Conservation (phyloP, 2,797 vertebrate species). For the Picus viridis region DNA sequence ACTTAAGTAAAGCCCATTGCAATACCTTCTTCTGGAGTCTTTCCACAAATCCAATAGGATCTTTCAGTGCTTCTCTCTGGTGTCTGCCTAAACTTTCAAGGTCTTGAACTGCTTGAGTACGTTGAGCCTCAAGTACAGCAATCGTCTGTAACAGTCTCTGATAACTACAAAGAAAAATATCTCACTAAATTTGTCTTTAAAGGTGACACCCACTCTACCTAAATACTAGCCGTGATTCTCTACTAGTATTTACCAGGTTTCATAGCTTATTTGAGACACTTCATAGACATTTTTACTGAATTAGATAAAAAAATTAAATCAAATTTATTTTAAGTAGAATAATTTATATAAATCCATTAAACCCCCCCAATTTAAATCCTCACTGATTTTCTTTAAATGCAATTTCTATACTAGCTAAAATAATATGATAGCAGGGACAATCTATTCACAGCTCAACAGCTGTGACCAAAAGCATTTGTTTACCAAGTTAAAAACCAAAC, state of each 20-base stretch:
- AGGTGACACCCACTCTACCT: conserved; percentile 37
- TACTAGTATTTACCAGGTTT: conserved; percentile 52
- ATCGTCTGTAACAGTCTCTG: conserved; percentile 99
- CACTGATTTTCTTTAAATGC: background rate
- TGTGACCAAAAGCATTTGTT: background rate
- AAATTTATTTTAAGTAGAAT: conserved; percentile 33
- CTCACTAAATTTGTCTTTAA: conserved; percentile 70
- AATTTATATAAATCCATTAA: background rate
- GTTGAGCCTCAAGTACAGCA: conserved; percentile 96
- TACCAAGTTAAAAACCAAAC: background rate
- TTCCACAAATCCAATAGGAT: conserved; percentile 96
- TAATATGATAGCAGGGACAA: background rate
- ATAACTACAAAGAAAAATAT: conserved; percentile 87
- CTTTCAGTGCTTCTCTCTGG: conserved; percentile 90
- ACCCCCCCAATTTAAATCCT: background rate
- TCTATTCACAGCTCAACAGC: background rate
- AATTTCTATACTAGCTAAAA: background rate
- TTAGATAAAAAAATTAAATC: background rate
- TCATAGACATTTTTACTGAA: conserved; percentile 65
- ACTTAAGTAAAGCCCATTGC: conserved; percentile 53
- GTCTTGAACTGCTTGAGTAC: conserved; percentile 96
- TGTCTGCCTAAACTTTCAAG: conserved; percentile 91
- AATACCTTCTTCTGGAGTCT: conserved; percentile 96
- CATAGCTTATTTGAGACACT: conserved; percentile 56
- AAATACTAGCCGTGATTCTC: conserved; percentile 48